phyloP scores from a whole-genome alignment of 2,113 vertebrate genomes.

The Oceanodroma tethys region DNA sequence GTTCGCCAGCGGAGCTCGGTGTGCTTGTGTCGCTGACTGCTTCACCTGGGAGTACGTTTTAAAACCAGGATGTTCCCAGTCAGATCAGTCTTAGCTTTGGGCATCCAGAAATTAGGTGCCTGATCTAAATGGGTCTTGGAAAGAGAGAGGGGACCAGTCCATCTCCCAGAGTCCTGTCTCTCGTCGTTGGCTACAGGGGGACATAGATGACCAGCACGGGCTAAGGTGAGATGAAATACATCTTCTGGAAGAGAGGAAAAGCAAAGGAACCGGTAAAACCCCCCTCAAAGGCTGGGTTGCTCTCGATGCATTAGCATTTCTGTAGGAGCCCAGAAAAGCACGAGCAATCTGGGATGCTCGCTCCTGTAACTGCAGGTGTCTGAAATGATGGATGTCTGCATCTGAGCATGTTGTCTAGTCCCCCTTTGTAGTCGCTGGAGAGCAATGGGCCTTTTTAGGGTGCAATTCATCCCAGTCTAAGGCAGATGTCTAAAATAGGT shows the following conservation, averaged over 20 bases:
- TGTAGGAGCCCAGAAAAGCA: not conserved
- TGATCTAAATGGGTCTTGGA: not conserved
- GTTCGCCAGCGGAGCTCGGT: not conserved
- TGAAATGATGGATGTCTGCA: not conserved
- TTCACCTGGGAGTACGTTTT: not conserved
- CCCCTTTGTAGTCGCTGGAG: not conserved
- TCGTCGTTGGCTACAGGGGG: not conserved
- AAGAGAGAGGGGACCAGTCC: not conserved
- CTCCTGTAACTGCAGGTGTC: not conserved
- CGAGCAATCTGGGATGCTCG: not conserved
- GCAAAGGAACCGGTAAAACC: not conserved
- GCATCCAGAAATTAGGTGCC: not conserved
- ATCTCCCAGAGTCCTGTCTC: not conserved
- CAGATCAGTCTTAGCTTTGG: not conserved
- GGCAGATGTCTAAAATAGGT: constrained; percentile 23
- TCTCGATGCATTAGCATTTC: not conserved
- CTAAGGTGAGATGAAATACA: not conserved
- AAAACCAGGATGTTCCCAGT: not conserved
- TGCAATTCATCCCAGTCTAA: not conserved
- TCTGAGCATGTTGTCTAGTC: not conserved
- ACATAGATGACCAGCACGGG: accelerated
- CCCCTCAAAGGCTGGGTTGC: not conserved
- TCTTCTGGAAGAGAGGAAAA: not conserved
- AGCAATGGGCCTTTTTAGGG: constrained; percentile 12
- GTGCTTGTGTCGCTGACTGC: accelerated